Conservation (phyloP, 2,888 invertebrate genomes). For the Bimastos eiseni region DNA sequence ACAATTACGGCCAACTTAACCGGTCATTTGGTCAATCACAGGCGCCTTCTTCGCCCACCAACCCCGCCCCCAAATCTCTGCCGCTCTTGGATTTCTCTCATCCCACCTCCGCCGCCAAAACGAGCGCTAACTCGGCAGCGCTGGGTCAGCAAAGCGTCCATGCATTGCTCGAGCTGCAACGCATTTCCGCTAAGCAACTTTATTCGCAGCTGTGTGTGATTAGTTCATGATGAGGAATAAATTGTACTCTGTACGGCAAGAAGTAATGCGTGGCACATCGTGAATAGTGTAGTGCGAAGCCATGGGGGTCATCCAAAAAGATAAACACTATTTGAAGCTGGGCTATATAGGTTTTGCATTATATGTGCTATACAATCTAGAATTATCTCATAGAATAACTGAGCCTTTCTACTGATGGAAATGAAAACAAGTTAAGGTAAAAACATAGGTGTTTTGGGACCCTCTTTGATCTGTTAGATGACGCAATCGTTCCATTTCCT, state of each 20-base stretch:
- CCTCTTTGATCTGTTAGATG: no score
- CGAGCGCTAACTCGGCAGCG: background rate
- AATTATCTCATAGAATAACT: no score
- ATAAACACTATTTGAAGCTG: no score
- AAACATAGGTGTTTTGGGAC: no score
- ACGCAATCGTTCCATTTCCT: no score
- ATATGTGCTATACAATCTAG: no score
- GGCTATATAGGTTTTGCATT: no score
- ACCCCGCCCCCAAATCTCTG: no score
- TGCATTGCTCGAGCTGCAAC: background rate
- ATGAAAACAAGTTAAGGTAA: no score
- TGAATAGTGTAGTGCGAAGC: background rate
- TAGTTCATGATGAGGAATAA: background rate
- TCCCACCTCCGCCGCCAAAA: background rate
- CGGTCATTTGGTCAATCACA: slow-evolving; percentile 6
- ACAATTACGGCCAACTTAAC: slow-evolving; percentile 13
- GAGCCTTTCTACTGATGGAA: no score
- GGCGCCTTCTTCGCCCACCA: background rate
- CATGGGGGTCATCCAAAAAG: no score
- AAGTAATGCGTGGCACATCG: background rate
- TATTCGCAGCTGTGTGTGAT: background rate
- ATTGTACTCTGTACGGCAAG: background rate
- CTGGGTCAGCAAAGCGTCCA: slow-evolving; percentile 13
- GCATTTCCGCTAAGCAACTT: slow-evolving; percentile 5
- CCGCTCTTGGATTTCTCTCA: background rate